phyloP scores from a whole-genome alignment of 2,888 invertebrate species.

The Plutella xylostella region DNA sequence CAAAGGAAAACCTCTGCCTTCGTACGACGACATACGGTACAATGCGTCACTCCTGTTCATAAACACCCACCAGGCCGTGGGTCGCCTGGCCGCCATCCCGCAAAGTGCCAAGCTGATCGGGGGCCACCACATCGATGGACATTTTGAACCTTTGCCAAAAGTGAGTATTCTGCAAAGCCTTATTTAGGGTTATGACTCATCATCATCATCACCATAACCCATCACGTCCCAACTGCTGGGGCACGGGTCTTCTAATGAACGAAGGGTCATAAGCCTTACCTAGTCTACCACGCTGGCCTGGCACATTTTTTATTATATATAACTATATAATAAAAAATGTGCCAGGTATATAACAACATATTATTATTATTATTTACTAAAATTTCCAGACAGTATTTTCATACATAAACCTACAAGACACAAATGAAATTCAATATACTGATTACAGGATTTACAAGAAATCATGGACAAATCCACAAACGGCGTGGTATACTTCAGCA shows the following conservation, averaged over 20 bases:
- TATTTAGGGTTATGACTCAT: too few species aligned
- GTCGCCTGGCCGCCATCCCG: constrained; percentile 13
- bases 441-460: constrained; percentile 39
- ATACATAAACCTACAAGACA: too few species aligned
- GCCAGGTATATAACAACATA: not conserved
- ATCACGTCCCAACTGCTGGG: too few species aligned
- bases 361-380: not conserved
- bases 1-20: constrained; percentile 14
- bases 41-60: constrained; percentile 14
- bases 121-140: constrained; percentile 17
- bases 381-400: not conserved
- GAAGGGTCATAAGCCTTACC: too few species aligned
- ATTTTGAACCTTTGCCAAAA: constrained; percentile 31
- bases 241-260: too few species aligned
- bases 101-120: constrained; percentile 17
- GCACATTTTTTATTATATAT: too few species aligned
- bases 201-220: too few species aligned
- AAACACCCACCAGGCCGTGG: constrained; percentile 18
- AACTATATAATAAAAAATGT: not conserved
- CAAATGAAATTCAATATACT: too few species aligned
- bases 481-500: constrained; percentile 61
- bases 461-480: constrained; percentile 45
- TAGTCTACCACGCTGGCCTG: too few species aligned
- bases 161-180: constrained; percentile 29
- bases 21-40: constrained; percentile 11